Evolutionary conservation across 2,888 invertebrate species (phyloP), one percentile per base, ranked within the genome.

Genomic region (Pasiphila rectangulata): DNA sequence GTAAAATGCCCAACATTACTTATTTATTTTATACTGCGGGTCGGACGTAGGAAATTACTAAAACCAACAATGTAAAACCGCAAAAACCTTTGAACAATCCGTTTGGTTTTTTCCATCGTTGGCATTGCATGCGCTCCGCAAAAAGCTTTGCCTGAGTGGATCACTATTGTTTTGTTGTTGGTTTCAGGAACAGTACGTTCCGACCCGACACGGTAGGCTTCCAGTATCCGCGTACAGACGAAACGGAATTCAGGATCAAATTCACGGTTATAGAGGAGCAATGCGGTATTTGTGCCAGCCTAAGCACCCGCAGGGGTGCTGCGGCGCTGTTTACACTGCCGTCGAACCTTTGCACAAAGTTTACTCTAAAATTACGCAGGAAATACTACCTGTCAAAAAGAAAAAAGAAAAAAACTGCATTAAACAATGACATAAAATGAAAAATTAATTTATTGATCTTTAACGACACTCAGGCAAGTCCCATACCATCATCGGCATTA

Each of bases 131-230:
- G 45, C 35, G 47, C 21, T 50, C 15, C 39, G 41, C 21, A 40
- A 46, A 54, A 45, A 46, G 49, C 49, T 46, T 55, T 46, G 36
- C 30, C 46, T 51, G 43, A 46, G 55, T 53, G 57, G 61, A 52
- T 56, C 54, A 50, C 61, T 51, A 62, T 64, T 63, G 66, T 67
- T 65, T 67, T 65, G 71, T 78, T 75, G 72, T 85, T 86, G 76
- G 79, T 84, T 88, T 78, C 83, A 87, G 87, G 87, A 88, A 84
- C 85, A 65, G 64, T 86, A 83, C 65, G 82, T 83, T 79, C 83
- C 84, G 32, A 79, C 80, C 44, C 69, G 72, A 54, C 76, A 76
- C 47, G 86, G 86, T 77, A 78, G 75, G 61, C 80, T 86, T 30
- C 85, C 84, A 13, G 63, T 56, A 54, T 72, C 83, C 48, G 85